These are phyloP conservation scores for Tinamus guttatus DNA, from an alignment of 2,113 vertebrate genomes.

Conservation along the genomic window DNA sequence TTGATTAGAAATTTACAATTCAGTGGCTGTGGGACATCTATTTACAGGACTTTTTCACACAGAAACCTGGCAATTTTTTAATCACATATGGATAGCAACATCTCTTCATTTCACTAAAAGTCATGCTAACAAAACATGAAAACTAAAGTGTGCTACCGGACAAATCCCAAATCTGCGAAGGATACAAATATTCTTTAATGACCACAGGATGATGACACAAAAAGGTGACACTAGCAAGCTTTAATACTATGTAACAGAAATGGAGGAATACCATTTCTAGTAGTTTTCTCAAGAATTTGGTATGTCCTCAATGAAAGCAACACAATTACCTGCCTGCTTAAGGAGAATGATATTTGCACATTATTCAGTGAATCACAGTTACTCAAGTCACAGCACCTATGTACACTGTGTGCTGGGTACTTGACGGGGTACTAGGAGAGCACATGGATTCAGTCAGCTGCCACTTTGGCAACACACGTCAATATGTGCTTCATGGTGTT, in stretches of 20 bases:
- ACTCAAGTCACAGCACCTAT: neutral
- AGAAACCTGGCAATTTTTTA: neutral
- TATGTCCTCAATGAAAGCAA: neutral
- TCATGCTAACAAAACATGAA: neutral
- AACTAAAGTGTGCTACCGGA: neutral
- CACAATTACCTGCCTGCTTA: neutral
- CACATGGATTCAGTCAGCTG: neutral
- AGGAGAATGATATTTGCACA: neutral
- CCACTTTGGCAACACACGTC: neutral
- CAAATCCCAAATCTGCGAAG: neutral
- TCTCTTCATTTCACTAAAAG: neutral
- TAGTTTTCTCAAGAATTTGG: neutral
- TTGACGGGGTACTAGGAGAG: neutral
- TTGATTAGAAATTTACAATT: neutral
- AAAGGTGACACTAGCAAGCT: neutral
- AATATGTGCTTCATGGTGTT: fast-evolving
- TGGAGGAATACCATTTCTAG: neutral
- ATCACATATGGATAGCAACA: neutral
- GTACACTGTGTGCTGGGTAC: neutral
- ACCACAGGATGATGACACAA: neutral
- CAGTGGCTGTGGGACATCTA: neutral
- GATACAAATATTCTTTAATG: neutral
- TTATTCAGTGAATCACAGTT: neutral
- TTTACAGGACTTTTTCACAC: neutral
- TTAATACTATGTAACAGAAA: neutral